A percentile compares a stretch with the other conserved stretches of the same genome.
phyloP scores from a whole-genome alignment of 2,888 invertebrate species.

The Tupiocoris notatus region DNA sequence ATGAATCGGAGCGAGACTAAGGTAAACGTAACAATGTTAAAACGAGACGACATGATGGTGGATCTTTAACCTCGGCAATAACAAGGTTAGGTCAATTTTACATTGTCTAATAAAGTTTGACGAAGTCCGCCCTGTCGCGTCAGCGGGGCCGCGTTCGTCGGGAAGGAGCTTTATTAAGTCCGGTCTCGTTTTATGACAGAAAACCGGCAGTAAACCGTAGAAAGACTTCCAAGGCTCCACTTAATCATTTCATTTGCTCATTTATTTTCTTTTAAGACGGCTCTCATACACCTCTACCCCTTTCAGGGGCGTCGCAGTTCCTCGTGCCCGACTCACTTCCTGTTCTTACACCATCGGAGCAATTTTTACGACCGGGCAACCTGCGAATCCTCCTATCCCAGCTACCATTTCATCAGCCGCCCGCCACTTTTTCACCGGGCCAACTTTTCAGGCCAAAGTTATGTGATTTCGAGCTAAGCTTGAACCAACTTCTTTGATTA shows the following conservation, averaged over 20 bases:
- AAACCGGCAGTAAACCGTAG: constrained; percentile 32
- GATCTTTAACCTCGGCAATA: neutral
- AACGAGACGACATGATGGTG: too few species aligned
- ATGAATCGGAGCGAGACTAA: too few species aligned
- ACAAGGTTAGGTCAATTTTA: constrained; percentile 32
- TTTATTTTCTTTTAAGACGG: constrained; percentile 33
- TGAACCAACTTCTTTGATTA: constrained; percentile 29
- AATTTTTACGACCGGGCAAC: constrained; percentile 32
- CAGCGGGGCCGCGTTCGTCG: neutral
- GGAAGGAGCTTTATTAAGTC: constrained; percentile 21
- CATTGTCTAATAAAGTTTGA: constrained; percentile 36
- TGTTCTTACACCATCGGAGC: constrained; percentile 28
- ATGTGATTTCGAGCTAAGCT: constrained; percentile 10
- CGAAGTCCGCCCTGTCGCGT: constrained; percentile 11
- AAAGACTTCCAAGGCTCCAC: constrained; percentile 22
- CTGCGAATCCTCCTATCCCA: constrained; percentile 1
- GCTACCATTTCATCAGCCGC: too few species aligned
- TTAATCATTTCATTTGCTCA: constrained; percentile 40
- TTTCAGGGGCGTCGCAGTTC: neutral
- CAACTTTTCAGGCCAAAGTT: constrained; percentile 16
- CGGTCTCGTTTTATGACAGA: constrained; percentile 36
- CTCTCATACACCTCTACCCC: neutral
- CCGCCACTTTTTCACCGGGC: neutral
- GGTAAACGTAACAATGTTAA: too few species aligned
- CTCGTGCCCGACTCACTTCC: neutral